These are phyloP conservation scores for Sycophila texana DNA, from an alignment of 2,888 invertebrate species.

Conservation along the genomic window DNA sequence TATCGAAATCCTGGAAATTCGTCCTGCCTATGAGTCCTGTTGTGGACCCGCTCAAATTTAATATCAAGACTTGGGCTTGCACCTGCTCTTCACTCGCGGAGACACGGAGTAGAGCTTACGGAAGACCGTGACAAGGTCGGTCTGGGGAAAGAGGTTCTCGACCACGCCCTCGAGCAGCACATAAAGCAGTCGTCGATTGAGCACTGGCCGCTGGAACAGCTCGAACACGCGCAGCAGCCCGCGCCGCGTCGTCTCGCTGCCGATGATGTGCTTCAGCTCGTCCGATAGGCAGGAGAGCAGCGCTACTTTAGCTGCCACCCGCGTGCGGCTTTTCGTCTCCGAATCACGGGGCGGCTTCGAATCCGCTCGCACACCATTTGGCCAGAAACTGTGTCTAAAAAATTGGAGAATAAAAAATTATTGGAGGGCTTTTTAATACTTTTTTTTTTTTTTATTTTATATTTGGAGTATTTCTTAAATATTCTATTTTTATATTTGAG, in stretches of 20 bases:
- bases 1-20: no score
- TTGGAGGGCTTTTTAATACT: background rate
- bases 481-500: background rate
- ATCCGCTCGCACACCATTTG: slow-evolving; percentile 79
- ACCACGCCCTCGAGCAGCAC: slow-evolving; percentile 90
- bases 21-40: background rate
- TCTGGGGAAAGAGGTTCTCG: slow-evolving; percentile 87
- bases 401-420: background rate
- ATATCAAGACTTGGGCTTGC: slow-evolving; percentile 64
- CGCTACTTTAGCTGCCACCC: slow-evolving; percentile 91
- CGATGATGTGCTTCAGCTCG: slow-evolving; percentile 92
- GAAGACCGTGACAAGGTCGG: slow-evolving; percentile 84
- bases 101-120: slow-evolving; percentile 84
- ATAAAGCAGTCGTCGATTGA: slow-evolving; percentile 89
- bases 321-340: slow-evolving; percentile 83
- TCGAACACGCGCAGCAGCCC: slow-evolving; percentile 91
- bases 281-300: slow-evolving; percentile 91
- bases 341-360: slow-evolving; percentile 77
- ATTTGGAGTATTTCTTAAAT: background rate
- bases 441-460: background rate
- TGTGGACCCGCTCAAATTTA: slow-evolving; percentile 38
- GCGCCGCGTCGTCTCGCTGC: slow-evolving; percentile 89
- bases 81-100: slow-evolving; percentile 72
- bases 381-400: slow-evolving; percentile 80
- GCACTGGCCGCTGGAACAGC: slow-evolving; percentile 89